Base-by-base conservation (phyloP, 2,797 vertebrate genomes). In the Falco cherrug region DNA sequence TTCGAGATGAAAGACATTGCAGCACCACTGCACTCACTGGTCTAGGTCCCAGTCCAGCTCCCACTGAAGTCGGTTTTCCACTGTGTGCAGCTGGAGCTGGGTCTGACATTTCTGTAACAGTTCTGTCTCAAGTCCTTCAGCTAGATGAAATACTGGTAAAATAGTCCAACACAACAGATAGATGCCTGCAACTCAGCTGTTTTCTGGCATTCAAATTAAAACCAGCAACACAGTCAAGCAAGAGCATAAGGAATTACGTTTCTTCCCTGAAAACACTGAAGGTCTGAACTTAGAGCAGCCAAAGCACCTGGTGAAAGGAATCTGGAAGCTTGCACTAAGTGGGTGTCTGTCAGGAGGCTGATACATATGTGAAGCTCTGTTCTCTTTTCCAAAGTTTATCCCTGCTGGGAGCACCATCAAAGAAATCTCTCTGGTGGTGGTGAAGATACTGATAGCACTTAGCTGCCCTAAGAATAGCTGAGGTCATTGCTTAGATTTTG, bases 1-100 rank as follows among this genome's bases (percentile, higher is more conserved):
- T 92, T 4, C 13, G 83, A 68, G 90, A 93, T 96, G 94, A 96
- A 95, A 95, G 94, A 21, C 81, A 43, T 48, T 17, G 81, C 86
- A 90, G 93, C 81, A 87, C 84, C 84, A 37, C 84, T 85, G 78
- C 75, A 85, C 88, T 94, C 91, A 64, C 94, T 93, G 94, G 41
- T 95, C 93, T n/a, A 70, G 68, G 74, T 90, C 90, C 81, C 89
- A 84, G 3, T 89, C 93, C 95, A 93, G 92, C 88, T 92, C 90
- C 94, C 50, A 53, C 88, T 95, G 76, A 74, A 92, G 80, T 51
- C 90, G 86, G 67, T 78, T 93, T 94, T 90, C 82, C 89, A 91
- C 57, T 50, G 82, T 26, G 59, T 57, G 59, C 89, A 94, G 93
- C 91, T 95, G 94, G 79, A 94, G 35, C 69, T 67, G 69, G 65